Percentiles rank a stretch among this genome's conserved stretches.
These are phyloP conservation scores for Procambarus virginalis DNA, from an alignment of 1,140 invertebrate species.

Conservation along the genomic window DNA sequence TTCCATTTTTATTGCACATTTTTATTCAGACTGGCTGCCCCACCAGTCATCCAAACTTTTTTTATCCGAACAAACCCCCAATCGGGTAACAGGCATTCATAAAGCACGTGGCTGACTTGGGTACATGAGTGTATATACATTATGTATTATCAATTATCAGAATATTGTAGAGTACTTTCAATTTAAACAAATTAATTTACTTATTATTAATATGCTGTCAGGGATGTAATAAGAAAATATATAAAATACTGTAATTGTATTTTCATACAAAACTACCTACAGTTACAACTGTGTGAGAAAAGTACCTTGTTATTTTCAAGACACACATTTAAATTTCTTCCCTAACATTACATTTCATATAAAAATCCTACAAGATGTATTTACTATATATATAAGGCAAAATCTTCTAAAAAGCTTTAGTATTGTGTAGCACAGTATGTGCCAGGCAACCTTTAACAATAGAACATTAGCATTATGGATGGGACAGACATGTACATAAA, in stretches of 20 bases:
- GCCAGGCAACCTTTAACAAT: conserved; percentile 2
- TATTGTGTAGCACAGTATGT: conserved; percentile 5
- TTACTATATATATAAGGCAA: conserved; percentile 46
- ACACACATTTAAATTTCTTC: conserved; percentile 40
- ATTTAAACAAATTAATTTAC: too few species aligned
- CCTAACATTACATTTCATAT: conserved; percentile 43
- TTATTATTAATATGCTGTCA: background rate
- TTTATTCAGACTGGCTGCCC: too few species aligned
- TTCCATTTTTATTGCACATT: too few species aligned
- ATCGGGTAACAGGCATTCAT: too few species aligned
- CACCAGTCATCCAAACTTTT: too few species aligned
- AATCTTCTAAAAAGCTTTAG: conserved; percentile 50
- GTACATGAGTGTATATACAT: too few species aligned
- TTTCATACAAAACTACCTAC: conserved; percentile 52
- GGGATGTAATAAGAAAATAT: background rate
- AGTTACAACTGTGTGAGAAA: conserved; percentile 48
- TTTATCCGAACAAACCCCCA: too few species aligned
- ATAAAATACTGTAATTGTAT: conserved; percentile 44
- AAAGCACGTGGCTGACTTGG: too few species aligned
- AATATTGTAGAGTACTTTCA: too few species aligned
- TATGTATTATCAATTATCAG: too few species aligned
- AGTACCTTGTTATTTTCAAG: conserved; percentile 22
- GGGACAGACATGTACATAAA: conserved; percentile 11
- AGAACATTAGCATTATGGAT: background rate
- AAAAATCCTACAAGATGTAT: conserved; percentile 32